Base-by-base conservation (phyloP, 2,797 vertebrate genomes). In the Gila robusta region DNA sequence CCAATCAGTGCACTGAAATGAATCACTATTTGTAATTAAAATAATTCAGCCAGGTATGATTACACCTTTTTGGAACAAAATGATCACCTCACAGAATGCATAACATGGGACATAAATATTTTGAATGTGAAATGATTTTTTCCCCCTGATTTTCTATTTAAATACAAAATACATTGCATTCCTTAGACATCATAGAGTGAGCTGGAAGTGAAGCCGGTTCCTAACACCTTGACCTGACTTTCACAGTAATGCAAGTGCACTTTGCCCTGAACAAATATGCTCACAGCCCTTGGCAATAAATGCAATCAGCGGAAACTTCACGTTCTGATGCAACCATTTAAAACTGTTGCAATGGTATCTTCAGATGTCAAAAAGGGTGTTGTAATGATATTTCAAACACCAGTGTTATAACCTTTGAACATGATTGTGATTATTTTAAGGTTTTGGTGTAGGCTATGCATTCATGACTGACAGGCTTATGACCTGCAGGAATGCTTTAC, bases 231-330 rank as follows among this genome's bases (percentile, higher is more conserved):
- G 54, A 62, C 12, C 8, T 54, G 74, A 72, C 44, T 47, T 49
- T 82, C 47, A 86, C 39, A 47, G 62, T 35, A 39, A 54, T 12
- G 28, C 74, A 73, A 69, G 23, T 62, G 26, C 73, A 82, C 81
- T 88, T 86, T 88, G 64, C 62, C 84, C 81, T 72, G 66, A 81
- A 47, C 64, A 76, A 83, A 81, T 73, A 62, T 44, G 71, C 17
- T 73, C 56, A 83, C 32, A 16, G 56, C 49, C 49, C 76, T 79
- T 32, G 76, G 35, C 81, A 83, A 86, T 86, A 70, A 70, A 77
- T 59, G 52, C 76, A 81, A 88, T 77, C 64, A 77, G 41, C 81
- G 85, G 77, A 88, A 86, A 88, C 81, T 84, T 86, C 47, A 49
- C 56, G 28, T 47, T 79, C 62, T 88, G 87, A 80, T 86, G 87